Conservation (phyloP, 2,888 invertebrate genomes). For the Candidula unifasciata region DNA sequence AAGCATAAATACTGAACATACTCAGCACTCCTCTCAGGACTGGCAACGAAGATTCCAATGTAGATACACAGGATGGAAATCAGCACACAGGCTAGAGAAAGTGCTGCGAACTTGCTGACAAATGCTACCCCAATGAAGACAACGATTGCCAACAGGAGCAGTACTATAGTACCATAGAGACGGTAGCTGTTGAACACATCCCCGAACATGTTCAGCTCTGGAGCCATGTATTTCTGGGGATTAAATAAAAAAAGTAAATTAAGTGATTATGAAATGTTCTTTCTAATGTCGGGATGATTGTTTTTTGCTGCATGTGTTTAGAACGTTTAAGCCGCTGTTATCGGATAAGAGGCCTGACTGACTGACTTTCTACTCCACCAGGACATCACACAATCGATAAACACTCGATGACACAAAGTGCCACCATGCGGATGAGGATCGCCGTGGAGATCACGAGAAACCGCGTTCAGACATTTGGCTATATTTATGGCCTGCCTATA, state of each 20-base stretch:
- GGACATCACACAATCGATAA: too few relatives aligned
- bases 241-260: not conserved
- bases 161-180: conserved; percentile 93
- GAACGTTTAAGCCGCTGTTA: too few relatives aligned
- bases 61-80: conserved; percentile 97
- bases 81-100: conserved; percentile 97
- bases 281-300: too few relatives aligned
- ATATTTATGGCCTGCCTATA: too few relatives aligned
- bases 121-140: conserved; percentile 98
- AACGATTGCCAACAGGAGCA: conserved; percentile 91
- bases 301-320: too few relatives aligned
- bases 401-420: too few relatives aligned
- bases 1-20: conserved; percentile 56
- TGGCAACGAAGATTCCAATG: conserved; percentile 88
- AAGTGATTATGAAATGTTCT: not conserved
- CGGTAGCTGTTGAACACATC: conserved; percentile 96
- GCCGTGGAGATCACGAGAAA: too few relatives aligned
- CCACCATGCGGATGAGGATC: too few relatives aligned
- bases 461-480: too few relatives aligned
- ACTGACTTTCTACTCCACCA: too few relatives aligned
- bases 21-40: conserved; percentile 65
- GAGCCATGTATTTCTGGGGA: conserved; percentile 77
- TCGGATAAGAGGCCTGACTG: too few relatives aligned
- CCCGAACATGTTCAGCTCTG: conserved; percentile 90
- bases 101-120: conserved; percentile 98